Base-by-base conservation (phyloP, 2,888 invertebrate species). In the Frankliniella fusca region DNA sequence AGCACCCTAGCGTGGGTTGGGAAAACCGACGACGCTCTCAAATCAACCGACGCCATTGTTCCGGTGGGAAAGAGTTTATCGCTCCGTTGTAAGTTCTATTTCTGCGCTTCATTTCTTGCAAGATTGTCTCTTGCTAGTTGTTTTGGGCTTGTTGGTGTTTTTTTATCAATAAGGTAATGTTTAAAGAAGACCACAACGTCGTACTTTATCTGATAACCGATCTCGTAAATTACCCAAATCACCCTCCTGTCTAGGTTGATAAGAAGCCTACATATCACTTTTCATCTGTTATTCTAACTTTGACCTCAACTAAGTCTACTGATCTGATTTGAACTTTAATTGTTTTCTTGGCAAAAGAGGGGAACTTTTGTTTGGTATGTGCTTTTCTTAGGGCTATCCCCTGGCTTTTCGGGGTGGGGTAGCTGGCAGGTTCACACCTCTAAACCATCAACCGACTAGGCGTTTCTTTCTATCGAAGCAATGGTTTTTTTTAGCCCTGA, bases 11-110 rank as follows among this genome's bases (percentile, higher is more conserved):
- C 38, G 38, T 38, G 38, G 38, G 38, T 38, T 38, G 15, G 61
- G 27, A 27, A 76, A 76, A 76, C 70, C 12, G 27, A 76, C 27
- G 27, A n/a, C 70, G 23, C 70, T 12, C 70, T n/a, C 70, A 12
- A 76, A 23, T 9, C 70, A 9, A 76, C 70, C 23, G 70, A 23
- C 70, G 70, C 70, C 70, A 76, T 76, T 76, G 70, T 76, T 76
- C 70, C 70, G 70, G 27, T 76, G 70, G 70, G 12, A 8, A 27
- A 61, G 70, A 38, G 38, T 38, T 38, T 38, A 38, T 38, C 38
- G 38, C 38, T 38, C 27, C 23, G 70, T 27, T 7, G 61, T 18
- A 61, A 18, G 61, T n/a, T 61, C 5, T 7, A n/a, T 18, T 61
- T 15, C 18, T 15, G 61, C 61, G 61, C n/a, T 61, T 61, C 15